phyloP scores from a whole-genome alignment of 2,113 vertebrate genomes.

The Pseudorasbora parva region DNA sequence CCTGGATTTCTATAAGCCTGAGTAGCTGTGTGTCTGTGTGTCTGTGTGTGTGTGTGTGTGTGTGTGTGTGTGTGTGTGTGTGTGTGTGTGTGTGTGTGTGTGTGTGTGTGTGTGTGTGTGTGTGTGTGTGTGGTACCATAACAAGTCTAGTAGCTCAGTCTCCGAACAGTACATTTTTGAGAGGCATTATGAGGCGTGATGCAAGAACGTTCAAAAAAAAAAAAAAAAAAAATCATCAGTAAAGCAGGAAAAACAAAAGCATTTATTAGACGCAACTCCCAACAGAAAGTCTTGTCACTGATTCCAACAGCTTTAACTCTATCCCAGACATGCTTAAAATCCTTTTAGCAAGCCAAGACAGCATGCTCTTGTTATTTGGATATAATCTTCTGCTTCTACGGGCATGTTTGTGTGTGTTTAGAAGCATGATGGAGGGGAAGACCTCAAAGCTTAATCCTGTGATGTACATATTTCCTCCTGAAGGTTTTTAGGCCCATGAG shows the following conservation, averaged over 20 bases:
- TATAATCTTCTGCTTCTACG: constrained; percentile 50
- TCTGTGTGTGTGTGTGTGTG: not conserved
- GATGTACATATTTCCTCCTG: constrained; percentile 57
- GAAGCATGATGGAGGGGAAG: constrained; percentile 36
- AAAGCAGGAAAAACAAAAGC: constrained; percentile 1
- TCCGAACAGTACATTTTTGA: not conserved
- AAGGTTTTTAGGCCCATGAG: constrained; percentile 41
- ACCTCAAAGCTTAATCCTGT: constrained; percentile 57
- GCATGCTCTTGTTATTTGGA: constrained; percentile 53
- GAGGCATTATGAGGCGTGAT: not conserved
- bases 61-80: constrained; percentile 63
- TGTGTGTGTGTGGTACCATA: constrained; percentile 61
- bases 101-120: constrained; percentile 51
- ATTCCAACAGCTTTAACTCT: constrained; percentile 32
- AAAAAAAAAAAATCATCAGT: not conserved
- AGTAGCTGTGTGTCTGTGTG: too few species aligned
- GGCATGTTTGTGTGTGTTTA: constrained; percentile 27
- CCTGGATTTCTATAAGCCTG: too few species aligned
- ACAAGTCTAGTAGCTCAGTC: constrained; percentile 9
- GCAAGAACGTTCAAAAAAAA: not conserved
- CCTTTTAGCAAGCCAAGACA: constrained; percentile 57
- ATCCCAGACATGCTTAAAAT: constrained; percentile 63
- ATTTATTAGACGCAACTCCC: not conserved
- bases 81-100: constrained; percentile 54
- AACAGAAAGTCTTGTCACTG: not conserved